These are phyloP conservation scores for Lepus europaeus DNA, from an alignment of 2,113 vertebrate species.

Conservation along the genomic window DNA sequence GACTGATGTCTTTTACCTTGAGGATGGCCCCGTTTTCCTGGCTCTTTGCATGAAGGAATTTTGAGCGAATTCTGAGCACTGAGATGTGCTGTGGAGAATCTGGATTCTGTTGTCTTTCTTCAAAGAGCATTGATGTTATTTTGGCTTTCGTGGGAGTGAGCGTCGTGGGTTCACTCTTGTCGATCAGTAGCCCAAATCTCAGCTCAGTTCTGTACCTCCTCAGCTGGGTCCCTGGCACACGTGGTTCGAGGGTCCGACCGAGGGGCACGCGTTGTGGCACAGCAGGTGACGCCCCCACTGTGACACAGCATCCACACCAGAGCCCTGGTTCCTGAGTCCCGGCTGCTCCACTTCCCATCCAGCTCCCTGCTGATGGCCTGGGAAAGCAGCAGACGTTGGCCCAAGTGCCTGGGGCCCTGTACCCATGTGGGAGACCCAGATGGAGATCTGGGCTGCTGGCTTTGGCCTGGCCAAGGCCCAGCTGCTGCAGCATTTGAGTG, in stretches of 20 bases:
- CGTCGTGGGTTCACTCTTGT: background rate
- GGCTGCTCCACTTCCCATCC: too few relatives aligned
- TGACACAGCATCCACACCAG: too few relatives aligned
- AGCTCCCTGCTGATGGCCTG: too few relatives aligned
- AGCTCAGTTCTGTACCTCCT: background rate
- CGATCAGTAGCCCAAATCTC: background rate
- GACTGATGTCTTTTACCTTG: background rate
- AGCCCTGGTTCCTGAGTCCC: too few relatives aligned
- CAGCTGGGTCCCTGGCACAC: background rate
- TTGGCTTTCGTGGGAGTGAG: background rate
- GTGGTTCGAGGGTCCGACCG: background rate
- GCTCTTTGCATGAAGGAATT: background rate
- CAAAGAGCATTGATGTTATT: background rate
- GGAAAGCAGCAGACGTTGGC: too few relatives aligned
- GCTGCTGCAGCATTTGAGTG: too few relatives aligned
- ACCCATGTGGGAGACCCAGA: too few relatives aligned
- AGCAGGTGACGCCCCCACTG: too few relatives aligned
- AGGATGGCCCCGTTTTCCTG: background rate
- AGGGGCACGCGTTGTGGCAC: too few relatives aligned
- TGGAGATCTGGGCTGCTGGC: too few relatives aligned
- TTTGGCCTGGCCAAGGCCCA: too few relatives aligned
- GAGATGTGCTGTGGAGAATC: background rate
- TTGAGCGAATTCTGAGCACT: background rate
- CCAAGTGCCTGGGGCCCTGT: too few relatives aligned
- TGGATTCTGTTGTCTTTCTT: conserved; percentile 4